Base-by-base conservation (phyloP, 2,113 vertebrate species). In the Hemiprocne comata region DNA sequence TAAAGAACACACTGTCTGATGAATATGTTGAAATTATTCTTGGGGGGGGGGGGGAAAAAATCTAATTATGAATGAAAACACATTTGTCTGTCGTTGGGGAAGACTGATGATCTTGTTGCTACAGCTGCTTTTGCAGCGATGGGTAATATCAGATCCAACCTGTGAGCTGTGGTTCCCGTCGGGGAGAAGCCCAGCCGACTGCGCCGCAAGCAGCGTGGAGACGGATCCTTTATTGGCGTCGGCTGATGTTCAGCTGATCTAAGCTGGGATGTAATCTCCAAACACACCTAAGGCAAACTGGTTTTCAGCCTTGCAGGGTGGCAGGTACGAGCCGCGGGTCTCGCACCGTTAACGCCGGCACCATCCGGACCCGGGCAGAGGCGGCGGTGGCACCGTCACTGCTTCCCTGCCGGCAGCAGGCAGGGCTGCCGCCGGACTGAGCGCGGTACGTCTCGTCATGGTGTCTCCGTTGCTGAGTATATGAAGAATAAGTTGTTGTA, bases 401-500 rank as follows among this genome's bases (percentile, higher is more conserved):
- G 94, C 93, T 95, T 71, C 81, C 94, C 96, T 87, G 94, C 90
- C 86, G 73, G 94, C 87, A 48, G 87, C 93, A 44, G 96, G 96
- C 96, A 77, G 94, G 83, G 92, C 88, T 94, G 97, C 90, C 77
- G 93, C 82, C 55, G 97, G 95, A 92, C 96, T 60, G 74, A 89
- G 93, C 96, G 88, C 82, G 94, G 94, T 89, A 48, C 58, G 87
- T 97, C 94, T 98, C 96, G 91, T 98, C 97, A 74, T 97, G 87
- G 97, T 97, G 97, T 98, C 97, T 98, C 96, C 95, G 88, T 97
- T 97, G 97, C 97, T 87, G 93, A 97, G 79, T 94, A 97, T 97
- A 96, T 92, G 97, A 98, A 98, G 97, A 98, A 97, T 95, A 97
- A 98, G 96, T 97, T 94, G 97, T 98, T 98, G 97, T 98, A 98